These are phyloP conservation scores for Pandemis corylana DNA, from an alignment of 2,888 invertebrate species.

Conservation along the genomic window DNA sequence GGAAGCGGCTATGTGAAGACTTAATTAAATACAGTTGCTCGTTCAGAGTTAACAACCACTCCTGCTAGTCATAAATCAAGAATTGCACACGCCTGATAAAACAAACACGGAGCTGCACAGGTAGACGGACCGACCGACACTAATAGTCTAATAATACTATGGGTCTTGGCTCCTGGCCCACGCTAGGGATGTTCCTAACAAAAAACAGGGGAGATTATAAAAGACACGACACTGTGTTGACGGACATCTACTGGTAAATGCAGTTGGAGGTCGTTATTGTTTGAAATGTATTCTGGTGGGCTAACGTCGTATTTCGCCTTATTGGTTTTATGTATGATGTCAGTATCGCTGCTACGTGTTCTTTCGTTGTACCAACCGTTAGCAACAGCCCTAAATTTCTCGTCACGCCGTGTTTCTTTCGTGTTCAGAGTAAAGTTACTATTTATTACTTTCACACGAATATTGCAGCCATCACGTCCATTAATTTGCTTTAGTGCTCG, in stretches of 20 bases:
- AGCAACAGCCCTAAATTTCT: slow-evolving; percentile 47
- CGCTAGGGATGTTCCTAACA: slow-evolving; percentile 60
- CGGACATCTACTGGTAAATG: slow-evolving; percentile 13
- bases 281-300: slow-evolving; percentile 20
- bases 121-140: slow-evolving; percentile 68
- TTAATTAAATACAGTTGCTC: slow-evolving; percentile 19
- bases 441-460: slow-evolving; percentile 41
- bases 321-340: slow-evolving; percentile 16
- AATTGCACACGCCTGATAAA: slow-evolving; percentile 47
- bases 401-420: slow-evolving; percentile 51
- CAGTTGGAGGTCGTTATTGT: slow-evolving; percentile 41
- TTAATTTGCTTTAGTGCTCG: slow-evolving; percentile 29
- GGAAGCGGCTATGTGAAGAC: slow-evolving; percentile 28
- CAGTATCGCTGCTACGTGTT: slow-evolving; percentile 39
- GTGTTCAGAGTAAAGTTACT: slow-evolving; percentile 42
- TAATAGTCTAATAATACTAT: slow-evolving; percentile 80
- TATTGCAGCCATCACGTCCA: slow-evolving; percentile 26
- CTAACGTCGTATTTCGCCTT: background rate
- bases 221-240: slow-evolving; percentile 35
- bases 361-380: slow-evolving; percentile 42
- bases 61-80: slow-evolving; percentile 39
- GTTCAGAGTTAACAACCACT: slow-evolving; percentile 17
- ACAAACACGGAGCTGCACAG: slow-evolving; percentile 61
- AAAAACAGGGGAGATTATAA: slow-evolving; percentile 52
- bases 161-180: slow-evolving; percentile 73